Evolutionary conservation across 92 coral and sea anemone species (phyloP), one percentile per base, ranked within the genome.

Genomic region (Heteractis magnifica): DNA sequence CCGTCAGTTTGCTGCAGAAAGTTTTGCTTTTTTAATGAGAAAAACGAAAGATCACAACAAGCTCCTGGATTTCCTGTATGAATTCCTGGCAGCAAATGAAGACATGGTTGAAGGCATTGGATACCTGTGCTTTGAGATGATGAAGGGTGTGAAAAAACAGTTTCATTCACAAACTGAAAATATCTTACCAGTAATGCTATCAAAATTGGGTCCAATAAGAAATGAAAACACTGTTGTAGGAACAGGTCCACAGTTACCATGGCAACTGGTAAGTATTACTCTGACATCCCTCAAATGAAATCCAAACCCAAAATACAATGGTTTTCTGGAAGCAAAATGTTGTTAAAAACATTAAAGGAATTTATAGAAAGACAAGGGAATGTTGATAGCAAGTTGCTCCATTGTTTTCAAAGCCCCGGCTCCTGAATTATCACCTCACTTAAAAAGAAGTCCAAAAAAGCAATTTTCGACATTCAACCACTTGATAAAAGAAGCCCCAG

Each of bases 1-100:
- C 49, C 93, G 87, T 34, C 94, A 87, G 78, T 96, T 96, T 89
- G 99, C 99, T 16, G 98, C 99, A 9, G 99, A 96, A 81, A 96
- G 99, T 82, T 96, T 94, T 90, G 95, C 99, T 18, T 96, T 96
- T 71, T 87, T 96, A 10, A 81, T 91, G 77, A 85, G 99, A 65
- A 96, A 96, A 85, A 87, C 86, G 72, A 96, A 90, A 65, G 91
- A 94, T 76, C 90, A 87, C 8, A 85, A 85, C 71, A 73, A 70
- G 18, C 87, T 90, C 7, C 80, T 96, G 75, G 92, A 94, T 44
- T 41, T 88, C 26, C 44, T 96, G 51, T 90, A 92, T 62, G 71
- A 68, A 20, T 73, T 79, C 41, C 88, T 96, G 51, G 87, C 89
- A 19, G 52, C 81, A 5, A 77, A 70, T 20, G 90, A 91, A 55